Evolutionary conservation across 2,113 vertebrate genomes (phyloP), one percentile per base, ranked within the genome.

Genomic region (Oophaga pumilio): DNA sequence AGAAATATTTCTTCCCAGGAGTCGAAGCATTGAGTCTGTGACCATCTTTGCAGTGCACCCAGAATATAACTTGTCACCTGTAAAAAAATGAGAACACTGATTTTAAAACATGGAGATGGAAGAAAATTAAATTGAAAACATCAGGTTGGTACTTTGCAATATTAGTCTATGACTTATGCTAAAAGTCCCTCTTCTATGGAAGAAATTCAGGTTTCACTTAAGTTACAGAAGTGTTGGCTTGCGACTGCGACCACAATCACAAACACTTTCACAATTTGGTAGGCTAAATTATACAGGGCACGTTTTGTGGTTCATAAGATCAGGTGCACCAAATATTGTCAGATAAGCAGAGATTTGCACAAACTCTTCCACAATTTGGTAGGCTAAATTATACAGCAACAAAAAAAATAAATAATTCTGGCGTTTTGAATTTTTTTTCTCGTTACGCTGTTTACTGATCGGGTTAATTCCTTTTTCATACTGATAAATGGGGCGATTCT

Each of bases 61-160:
- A 74, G 90, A 86, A 88, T 90, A 87, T 89, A 87, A 85, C 90
- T 88, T 88, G 87, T 83, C 81, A 87, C 89, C 95, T 96, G 89
- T 11, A 93, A 92, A 4, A n/a, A 92, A 24, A 92, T 0, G 88
- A 50, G 91, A 4, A 88, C 11, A 89, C 71, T 66, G 83, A 18
- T 73, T 24, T 66, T 57, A 49, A 73, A 60, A 73, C 26, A 69
- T 12, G 20, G 22, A 66, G 1, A 79, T 28, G 22, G 17, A 74
- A 84, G 11, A 62, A 86, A 56, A 50, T 15, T 24, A 64, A 11
- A 50, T 18, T 50, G 22, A 53, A 69, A 53, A 8, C 22, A n/a
- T n/a, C n/a, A 50, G n/a, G 24, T 80, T 8, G 24, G 24, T 52
- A 26, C 26, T 56, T 33, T 43, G 60, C 15, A 79, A 56, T 56